phyloP scores from a whole-genome alignment of 2,797 vertebrate species.

The Coracias cyanogaster region DNA sequence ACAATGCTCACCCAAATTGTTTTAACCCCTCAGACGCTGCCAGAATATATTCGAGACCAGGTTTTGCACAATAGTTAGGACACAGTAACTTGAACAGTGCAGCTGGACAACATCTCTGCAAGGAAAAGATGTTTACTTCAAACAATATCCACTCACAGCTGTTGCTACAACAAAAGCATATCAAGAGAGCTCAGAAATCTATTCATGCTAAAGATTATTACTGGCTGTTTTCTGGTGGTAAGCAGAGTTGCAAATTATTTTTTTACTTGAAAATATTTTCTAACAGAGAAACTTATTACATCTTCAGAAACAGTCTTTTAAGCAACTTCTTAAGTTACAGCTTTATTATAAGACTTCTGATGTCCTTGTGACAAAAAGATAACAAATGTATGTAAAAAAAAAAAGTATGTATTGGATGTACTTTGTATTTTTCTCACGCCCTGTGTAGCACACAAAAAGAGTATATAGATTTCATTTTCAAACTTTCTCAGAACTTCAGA shows the following conservation, averaged over 20 bases:
- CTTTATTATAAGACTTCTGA: background rate
- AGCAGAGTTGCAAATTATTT: background rate
- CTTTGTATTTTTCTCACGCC: background rate
- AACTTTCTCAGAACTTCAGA: background rate
- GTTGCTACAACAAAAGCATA: background rate
- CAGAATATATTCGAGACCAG: slow-evolving; percentile 3
- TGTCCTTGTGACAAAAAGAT: background rate
- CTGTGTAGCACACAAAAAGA: background rate
- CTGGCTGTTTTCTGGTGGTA: background rate
- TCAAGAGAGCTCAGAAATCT: background rate
- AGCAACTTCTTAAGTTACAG: background rate
- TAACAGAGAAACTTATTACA: background rate
- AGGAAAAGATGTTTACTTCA: background rate
- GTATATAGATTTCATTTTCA: background rate
- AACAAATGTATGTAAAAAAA: background rate
- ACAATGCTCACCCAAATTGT: background rate
- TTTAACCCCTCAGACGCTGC: slow-evolving; percentile 4
- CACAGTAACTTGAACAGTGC: background rate
- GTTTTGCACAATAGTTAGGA: slow-evolving; percentile 15
- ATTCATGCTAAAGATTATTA: background rate
- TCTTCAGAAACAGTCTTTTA: background rate
- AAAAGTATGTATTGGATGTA: background rate
- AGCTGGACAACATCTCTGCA: background rate
- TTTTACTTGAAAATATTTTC: background rate
- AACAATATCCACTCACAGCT: background rate